A percentile compares a stretch with the other conserved stretches of the same genome.
Conservation (phyloP, 2,888 invertebrate genomes). For the Orthosia cruda region DNA sequence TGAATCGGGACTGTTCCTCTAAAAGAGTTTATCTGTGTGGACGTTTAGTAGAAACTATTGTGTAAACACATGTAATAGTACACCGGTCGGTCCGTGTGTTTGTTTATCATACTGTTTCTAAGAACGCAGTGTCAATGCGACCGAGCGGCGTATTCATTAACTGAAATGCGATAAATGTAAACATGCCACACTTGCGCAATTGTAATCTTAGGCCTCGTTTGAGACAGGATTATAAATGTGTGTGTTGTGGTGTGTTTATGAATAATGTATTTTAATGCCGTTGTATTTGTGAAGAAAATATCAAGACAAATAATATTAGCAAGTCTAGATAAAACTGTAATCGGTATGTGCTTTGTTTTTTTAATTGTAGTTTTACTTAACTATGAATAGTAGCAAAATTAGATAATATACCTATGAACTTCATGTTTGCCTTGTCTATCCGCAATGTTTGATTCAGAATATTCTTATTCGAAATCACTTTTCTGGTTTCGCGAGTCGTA, state of each 20-base stretch:
- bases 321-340: constrained; percentile 7
- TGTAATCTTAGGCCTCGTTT: constrained; percentile 50
- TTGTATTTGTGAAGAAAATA: constrained; percentile 15
- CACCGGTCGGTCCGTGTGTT: constrained; percentile 68
- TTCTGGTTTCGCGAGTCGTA: constrained; percentile 11
- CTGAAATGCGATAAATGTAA: constrained; percentile 76
- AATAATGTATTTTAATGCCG: constrained; percentile 37
- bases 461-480: not conserved
- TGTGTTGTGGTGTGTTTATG: constrained; percentile 35
- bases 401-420: not conserved
- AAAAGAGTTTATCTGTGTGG: constrained; percentile 61
- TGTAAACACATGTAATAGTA: constrained; percentile 73
- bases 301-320: constrained; percentile 34
- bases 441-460: not conserved
- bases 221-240: constrained; percentile 47
- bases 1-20: constrained; percentile 33
- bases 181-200: constrained; percentile 66
- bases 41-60: constrained; percentile 65
- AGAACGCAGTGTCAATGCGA: constrained; percentile 73
- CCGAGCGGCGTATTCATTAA: constrained; percentile 69
- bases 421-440: not conserved
- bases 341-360: not conserved
- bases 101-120: constrained; percentile 74
- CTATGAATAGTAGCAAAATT: not conserved
- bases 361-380: not conserved